Conservation (phyloP, 2,888 invertebrate species). For the Polyommatus icarus region DNA sequence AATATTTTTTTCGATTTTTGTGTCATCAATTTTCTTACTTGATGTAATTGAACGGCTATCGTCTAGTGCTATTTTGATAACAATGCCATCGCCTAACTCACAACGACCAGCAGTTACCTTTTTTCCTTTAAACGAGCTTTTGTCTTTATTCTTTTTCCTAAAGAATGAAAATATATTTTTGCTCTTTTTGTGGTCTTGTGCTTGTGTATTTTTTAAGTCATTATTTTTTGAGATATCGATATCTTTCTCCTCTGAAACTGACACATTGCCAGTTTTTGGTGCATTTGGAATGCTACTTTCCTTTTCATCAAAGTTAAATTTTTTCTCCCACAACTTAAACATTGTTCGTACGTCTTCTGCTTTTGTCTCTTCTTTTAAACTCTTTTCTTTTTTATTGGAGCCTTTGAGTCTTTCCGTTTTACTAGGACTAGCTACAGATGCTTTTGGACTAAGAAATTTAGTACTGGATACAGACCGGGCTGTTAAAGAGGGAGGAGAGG, state of each 20-base stretch:
- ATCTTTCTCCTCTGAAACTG: slow-evolving; percentile 39
- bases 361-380: slow-evolving; percentile 46
- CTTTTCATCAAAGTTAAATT: slow-evolving; percentile 60
- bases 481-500: slow-evolving; percentile 65
- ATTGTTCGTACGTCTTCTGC: slow-evolving; percentile 59
- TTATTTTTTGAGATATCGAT: slow-evolving; percentile 36
- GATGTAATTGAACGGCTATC: slow-evolving; percentile 39
- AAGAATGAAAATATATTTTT: slow-evolving; percentile 63
- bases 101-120: slow-evolving; percentile 61
- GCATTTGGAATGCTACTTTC: slow-evolving; percentile 40
- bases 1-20: slow-evolving; percentile 48
- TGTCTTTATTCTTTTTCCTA: slow-evolving; percentile 55
- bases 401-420: slow-evolving; percentile 39
- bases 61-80: slow-evolving; percentile 51
- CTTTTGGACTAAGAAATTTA: slow-evolving; percentile 50
- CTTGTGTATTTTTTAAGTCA: slow-evolving; percentile 34
- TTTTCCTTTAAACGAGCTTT: slow-evolving; percentile 52
- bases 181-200: slow-evolving; percentile 47
- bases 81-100: slow-evolving; percentile 60
- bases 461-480: slow-evolving; percentile 55
- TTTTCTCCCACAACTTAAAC: slow-evolving; percentile 68
- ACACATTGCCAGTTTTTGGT: slow-evolving; percentile 38
- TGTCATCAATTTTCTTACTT: slow-evolving; percentile 38
- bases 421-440: slow-evolving; percentile 35
- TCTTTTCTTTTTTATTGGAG: slow-evolving; percentile 43